These are phyloP conservation scores for Bimastos eiseni DNA, from an alignment of 2,888 invertebrate genomes.

Conservation along the genomic window DNA sequence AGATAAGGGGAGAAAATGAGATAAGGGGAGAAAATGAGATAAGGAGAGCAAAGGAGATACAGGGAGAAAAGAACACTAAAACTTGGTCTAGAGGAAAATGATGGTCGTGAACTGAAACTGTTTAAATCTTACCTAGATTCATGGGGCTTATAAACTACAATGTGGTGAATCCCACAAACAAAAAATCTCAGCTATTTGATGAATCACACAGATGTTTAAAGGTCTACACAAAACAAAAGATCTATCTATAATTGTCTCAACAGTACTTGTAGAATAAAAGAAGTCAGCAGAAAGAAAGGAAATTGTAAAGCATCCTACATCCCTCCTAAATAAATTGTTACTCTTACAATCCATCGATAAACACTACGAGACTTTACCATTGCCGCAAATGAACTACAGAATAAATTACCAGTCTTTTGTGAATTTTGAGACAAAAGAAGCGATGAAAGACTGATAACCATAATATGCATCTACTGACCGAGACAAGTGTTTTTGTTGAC, in stretches of 20 bases:
- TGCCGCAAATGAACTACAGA: not conserved
- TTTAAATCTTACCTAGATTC: not conserved
- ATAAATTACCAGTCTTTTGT: not conserved
- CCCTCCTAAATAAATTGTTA: not conserved
- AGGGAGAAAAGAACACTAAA: too few species aligned
- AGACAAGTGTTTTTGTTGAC: constrained; percentile 73
- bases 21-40: not conserved
- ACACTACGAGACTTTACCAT: not conserved
- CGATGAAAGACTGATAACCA: not conserved
- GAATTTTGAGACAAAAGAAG: not conserved
- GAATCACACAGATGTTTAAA: too few species aligned
- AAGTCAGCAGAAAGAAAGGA: too few species aligned
- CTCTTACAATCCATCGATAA: not conserved
- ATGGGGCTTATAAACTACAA: not conserved
- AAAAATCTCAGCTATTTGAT: too few species aligned
- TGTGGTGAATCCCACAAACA: not conserved
- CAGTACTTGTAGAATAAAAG: not conserved
- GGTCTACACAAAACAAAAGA: not conserved
- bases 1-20: not conserved
- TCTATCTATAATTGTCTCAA: not conserved
- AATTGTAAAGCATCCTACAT: not conserved
- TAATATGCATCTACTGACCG: constrained; percentile 45
- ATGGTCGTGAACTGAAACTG: not conserved
- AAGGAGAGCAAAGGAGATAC: too few species aligned
- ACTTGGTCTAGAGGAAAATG: not conserved